These are phyloP conservation scores for Drosophila lini DNA, from an alignment of 1,140 invertebrate species.

Conservation along the genomic window DNA sequence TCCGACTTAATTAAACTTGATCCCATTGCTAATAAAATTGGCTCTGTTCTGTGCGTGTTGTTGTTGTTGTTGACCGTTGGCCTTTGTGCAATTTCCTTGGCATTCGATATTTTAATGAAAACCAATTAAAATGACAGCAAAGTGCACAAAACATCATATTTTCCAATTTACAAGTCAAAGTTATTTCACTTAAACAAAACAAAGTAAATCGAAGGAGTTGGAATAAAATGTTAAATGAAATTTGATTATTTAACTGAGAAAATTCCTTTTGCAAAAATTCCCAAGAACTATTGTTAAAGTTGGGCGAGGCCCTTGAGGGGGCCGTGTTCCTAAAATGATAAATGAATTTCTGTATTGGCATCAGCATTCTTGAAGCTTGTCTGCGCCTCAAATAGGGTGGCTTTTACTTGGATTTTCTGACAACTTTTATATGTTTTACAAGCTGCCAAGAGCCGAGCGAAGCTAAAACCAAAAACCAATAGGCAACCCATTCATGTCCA, in stretches of 20 bases:
- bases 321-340: constrained; percentile 26
- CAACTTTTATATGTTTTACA: constrained; percentile 32
- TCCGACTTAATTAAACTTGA: constrained; percentile 67
- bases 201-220: constrained; percentile 2
- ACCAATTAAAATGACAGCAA: constrained; percentile 41
- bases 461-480: constrained; percentile 28
- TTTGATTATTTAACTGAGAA: constrained; percentile 7
- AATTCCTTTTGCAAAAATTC: neutral
- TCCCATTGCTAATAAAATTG: constrained; percentile 63
- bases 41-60: neutral
- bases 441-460: constrained; percentile 2
- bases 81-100: neutral
- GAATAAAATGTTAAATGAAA: constrained; percentile 13
- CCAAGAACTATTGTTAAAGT: neutral
- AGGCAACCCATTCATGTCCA: constrained; percentile 29
- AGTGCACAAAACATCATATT: constrained; percentile 1
- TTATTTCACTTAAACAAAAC: neutral
- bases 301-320: neutral
- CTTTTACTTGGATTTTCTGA: constrained; percentile 24
- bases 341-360: constrained; percentile 28
- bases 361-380: constrained; percentile 17
- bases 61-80: constrained; percentile 5
- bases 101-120: constrained; percentile 49
- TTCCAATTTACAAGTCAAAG: constrained; percentile 4
- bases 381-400: neutral